Evolutionary conservation across 1,140 invertebrate genomes (phyloP), one percentile per base, ranked within the genome.

Genomic region (Idris sp.): DNA sequence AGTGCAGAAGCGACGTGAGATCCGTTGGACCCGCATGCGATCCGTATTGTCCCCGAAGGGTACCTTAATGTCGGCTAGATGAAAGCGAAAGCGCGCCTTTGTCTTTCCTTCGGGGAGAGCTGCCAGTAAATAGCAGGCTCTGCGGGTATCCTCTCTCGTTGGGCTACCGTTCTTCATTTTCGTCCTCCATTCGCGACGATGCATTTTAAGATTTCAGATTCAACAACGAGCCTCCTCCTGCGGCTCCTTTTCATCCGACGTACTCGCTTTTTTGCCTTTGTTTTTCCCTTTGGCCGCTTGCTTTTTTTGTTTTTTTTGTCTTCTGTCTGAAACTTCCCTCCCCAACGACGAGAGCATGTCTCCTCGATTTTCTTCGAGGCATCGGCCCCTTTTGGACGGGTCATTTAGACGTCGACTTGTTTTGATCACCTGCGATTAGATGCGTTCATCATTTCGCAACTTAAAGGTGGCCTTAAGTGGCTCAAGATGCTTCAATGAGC

Each of bases 21-120:
- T 83, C 80, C 80, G 80, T 83, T 84, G 81, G 81, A 82, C 83
- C 83, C 83, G 83, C 82, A 83, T 84, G 77, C 72, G 79, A 79
- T 81, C 79, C 78, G 81, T 79, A 83, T 83, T 81, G 81, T 83
- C 78, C 75, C 71, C 44, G 46, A 67, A 54, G 69, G 58, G 77
- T 79, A 80, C 80, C 79, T 81, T 80, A 80, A 81, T 79, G 82
- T 83, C 82, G 83, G 83, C 82, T 81, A 46, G 83, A 83, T 83
- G 78, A 84, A 83, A 83, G 82, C 76, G 44, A 72, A 78, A 79
- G 67, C 69, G 75, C 56, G 76, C 76, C 78, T 80, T 82, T 79
- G 72, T 80, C 81, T 82, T 71, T 74, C 38, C 69, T 74, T 76
- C 71, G 65, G 67, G 69, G 72, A n/a, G n/a, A 77, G 69, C 71